Evolutionary conservation across 1,140 invertebrate species (phyloP).

Genomic region (Nephotettix cincticeps): DNA sequence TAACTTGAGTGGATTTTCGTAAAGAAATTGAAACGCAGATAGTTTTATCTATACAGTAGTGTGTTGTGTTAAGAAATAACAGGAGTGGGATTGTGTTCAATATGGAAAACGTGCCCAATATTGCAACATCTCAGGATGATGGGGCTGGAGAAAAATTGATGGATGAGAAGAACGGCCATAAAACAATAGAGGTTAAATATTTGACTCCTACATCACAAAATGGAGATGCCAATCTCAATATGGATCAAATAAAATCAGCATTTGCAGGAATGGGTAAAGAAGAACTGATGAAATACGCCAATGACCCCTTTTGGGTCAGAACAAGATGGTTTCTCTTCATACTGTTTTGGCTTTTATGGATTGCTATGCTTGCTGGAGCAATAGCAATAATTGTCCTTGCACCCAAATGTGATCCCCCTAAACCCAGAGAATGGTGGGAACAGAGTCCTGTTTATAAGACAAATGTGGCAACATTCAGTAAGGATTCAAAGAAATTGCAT

Average conservation of each 20-base stretch:
- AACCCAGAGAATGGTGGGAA: conserved; percentile 67
- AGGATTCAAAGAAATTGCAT: background rate
- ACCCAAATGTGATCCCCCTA: conserved; percentile 74
- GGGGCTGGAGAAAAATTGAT: conserved; percentile 34
- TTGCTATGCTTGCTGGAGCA: conserved; percentile 80
- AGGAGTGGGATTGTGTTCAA: background rate
- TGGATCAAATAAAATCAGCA: conserved; percentile 58
- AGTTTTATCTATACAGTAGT: too few relatives aligned
- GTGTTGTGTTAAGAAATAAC: too few relatives aligned
- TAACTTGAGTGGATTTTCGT: too few relatives aligned
- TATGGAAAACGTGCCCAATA: conserved; percentile 18
- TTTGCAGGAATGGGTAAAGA: conserved; percentile 87
- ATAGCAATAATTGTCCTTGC: conserved; percentile 79
- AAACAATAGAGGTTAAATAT: conserved; percentile 60
- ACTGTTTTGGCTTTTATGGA: conserved; percentile 83
- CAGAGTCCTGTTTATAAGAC: conserved; percentile 62
- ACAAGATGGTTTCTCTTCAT: conserved; percentile 83
- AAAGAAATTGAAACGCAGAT: too few relatives aligned
- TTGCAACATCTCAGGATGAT: conserved; percentile 23
- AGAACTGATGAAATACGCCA: conserved; percentile 87
- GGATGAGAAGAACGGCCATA: conserved; percentile 27
- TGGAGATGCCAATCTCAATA: conserved; percentile 85
- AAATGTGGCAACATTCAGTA: conserved; percentile 41
- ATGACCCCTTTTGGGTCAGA: conserved; percentile 89
- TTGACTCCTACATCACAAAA: conserved; percentile 68